Evolutionary conservation across 1,140 invertebrate species (phyloP), one percentile per base, ranked within the genome.

Genomic region (Ceratosolen solmsi): DNA sequence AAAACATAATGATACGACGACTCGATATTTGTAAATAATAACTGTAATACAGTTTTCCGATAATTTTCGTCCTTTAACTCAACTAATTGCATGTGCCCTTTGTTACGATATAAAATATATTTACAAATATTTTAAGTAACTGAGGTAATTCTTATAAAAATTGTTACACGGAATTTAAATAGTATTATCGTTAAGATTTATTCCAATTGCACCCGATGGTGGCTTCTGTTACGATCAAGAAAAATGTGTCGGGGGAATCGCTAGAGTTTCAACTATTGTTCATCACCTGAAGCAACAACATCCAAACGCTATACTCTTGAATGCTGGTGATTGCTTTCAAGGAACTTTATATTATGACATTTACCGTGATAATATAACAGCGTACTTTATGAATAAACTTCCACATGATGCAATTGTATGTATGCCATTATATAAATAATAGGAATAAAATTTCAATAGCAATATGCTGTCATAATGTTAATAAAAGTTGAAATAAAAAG

Each of bases 341-440:
- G 97, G 96, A 1, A 97, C 96, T 1, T 91, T 97, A 1, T 97
- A 95, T 95, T 97, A 97, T 89, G 95, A 95, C 82, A 87, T 96
- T 27, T 93, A 95, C 80, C 93, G 94, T 82, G 96, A 95, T 94
- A 94, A 95, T 83, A 94, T 94, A 0, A 95, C 94, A 0, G 93
- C 94, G 22, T 88, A 94, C 76, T 96, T 97, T 87, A 93, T 97
- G 87, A 97, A 97, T 85, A 89, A 94, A 86, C 86, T 97, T n/a
- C 94, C 94, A 1, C 94, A 96, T 82, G 96, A 97, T 84, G 96
- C 93, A 8, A 95, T 97, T 93, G 96, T 97, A 92, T 3, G 70
- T 65, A 60, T 36, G 41, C 25, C 15, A 46, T 27, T 30, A 46
- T 60, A 17, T 1, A 27, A n/a, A n/a, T n/a, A n/a, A n/a, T n/a